Evolutionary conservation across 2,113 vertebrate species (phyloP).

Genomic region (Scortum barcoo): DNA sequence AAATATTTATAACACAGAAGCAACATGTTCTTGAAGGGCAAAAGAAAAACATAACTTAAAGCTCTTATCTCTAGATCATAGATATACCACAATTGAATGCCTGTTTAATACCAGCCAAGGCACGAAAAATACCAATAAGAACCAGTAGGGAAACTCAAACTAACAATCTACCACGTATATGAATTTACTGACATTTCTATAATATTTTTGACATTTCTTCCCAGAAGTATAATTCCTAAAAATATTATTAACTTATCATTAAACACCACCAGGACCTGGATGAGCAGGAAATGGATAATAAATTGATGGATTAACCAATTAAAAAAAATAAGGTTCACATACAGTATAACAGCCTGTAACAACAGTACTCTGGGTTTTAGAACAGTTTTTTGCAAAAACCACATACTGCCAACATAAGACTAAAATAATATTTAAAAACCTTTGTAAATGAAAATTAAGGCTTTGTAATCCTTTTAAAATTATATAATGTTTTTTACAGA

Average conservation of each 20-base stretch:
- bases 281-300: not conserved
- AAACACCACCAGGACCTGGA: not conserved
- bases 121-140: not conserved
- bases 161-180: not conserved
- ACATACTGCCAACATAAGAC: too few relatives aligned
- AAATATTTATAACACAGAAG: constrained; percentile 23
- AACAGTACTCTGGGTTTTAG: too few relatives aligned
- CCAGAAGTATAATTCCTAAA: not conserved
- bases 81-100: not conserved
- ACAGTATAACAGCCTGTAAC: too few relatives aligned
- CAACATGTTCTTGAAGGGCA: constrained; percentile 34
- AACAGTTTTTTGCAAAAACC: too few relatives aligned
- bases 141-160: not conserved
- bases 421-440: too few relatives aligned
- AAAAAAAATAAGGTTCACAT: not conserved
- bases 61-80: not conserved
- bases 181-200: not conserved
- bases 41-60: not conserved
- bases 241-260: not conserved
- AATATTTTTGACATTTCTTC: not conserved
- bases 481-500: too few relatives aligned
- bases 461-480: too few relatives aligned
- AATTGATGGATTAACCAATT: not conserved
- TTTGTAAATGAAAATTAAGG: too few relatives aligned
- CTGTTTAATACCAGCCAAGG: not conserved